These are phyloP conservation scores for Otolemur crassicaudatus DNA, from an alignment of 2,797 vertebrate species.

Conservation along the genomic window DNA sequence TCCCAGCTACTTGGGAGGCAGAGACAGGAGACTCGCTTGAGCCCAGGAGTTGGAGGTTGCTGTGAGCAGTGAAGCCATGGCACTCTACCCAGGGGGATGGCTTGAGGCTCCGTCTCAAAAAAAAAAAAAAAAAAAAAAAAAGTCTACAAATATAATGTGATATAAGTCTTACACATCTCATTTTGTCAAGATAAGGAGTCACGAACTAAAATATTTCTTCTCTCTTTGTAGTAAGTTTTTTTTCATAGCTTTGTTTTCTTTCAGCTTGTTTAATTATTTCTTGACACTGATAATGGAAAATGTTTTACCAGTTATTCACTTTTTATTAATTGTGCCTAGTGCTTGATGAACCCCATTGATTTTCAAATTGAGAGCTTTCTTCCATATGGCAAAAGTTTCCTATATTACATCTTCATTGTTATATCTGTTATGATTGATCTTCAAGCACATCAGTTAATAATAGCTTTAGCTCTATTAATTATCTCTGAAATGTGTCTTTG, in stretches of 20 bases:
- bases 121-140: not conserved
- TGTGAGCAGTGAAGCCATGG: too few relatives aligned
- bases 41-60: too few relatives aligned
- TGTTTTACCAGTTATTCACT: not conserved
- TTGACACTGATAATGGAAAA: not conserved
- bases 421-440: not conserved
- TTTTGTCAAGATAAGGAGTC: conserved; percentile 23
- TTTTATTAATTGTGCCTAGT: conserved; percentile 13
- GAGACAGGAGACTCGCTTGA: too few relatives aligned
- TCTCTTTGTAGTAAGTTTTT: not conserved
- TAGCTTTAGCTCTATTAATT: not conserved
- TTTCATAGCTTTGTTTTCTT: conserved; percentile 4
- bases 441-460: not conserved
- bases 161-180: not conserved
- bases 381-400: not conserved
- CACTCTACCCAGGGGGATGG: too few relatives aligned
- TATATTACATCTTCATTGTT: not conserved
- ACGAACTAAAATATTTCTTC: not conserved
- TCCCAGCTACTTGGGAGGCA: too few relatives aligned
- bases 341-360: conserved; percentile 13
- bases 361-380: not conserved
- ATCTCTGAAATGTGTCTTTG: not conserved
- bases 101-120: too few relatives aligned
- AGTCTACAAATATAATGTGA: too few relatives aligned
- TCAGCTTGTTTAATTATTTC: not conserved